Evolutionary conservation across 2,113 vertebrate genomes (phyloP).

Genomic region (Sinocyclocheilus anophthalmus): DNA sequence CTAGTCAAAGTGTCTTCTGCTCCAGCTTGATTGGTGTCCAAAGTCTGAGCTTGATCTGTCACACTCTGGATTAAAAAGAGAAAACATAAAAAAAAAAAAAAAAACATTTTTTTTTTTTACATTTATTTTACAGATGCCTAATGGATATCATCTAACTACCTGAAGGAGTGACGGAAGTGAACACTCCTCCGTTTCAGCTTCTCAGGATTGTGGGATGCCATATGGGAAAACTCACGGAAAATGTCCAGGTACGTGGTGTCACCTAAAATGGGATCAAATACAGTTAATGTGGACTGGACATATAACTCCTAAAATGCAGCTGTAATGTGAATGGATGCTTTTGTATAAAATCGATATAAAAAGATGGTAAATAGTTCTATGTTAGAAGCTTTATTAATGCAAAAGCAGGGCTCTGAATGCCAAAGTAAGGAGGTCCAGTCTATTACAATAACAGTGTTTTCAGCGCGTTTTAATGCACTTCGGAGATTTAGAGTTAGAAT

Average conservation of each 20-base stretch:
- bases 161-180: constrained; percentile 83
- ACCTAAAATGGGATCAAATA: constrained; percentile 69
- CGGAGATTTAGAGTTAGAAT: neutral
- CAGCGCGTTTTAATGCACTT: neutral
- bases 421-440: neutral
- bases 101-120: neutral
- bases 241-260: constrained; percentile 87
- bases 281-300: neutral
- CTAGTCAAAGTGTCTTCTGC: constrained; percentile 23
- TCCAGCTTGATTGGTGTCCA: neutral
- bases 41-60: neutral
- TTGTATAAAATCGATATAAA: neutral
- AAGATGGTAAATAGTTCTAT: neutral
- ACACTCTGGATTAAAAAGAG: constrained; percentile 44
- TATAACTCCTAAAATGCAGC: neutral
- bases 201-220: constrained; percentile 88
- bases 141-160: constrained; percentile 61
- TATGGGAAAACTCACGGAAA: constrained; percentile 88
- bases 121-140: neutral
- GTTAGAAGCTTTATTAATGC: neutral
- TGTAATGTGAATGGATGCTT: neutral
- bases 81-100: neutral
- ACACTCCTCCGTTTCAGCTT: constrained; percentile 83
- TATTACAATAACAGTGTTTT: neutral
- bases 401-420: neutral